Base-by-base conservation (phyloP, 2,797 vertebrate genomes). In the Arrhamphus sclerolepis region DNA sequence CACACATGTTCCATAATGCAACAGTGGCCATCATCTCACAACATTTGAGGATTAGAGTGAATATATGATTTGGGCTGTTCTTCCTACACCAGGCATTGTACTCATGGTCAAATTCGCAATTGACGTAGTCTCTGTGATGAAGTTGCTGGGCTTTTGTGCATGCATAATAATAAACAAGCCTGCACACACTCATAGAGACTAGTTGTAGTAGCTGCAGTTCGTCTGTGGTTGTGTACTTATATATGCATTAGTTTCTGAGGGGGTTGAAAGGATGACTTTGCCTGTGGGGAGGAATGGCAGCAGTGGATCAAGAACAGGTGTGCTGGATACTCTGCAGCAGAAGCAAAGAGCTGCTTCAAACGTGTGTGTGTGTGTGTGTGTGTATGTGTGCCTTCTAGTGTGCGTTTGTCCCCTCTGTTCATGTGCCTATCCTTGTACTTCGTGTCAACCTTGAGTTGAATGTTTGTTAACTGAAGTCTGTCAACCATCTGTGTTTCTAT, bases 181-280 rank as follows among this genome's bases (percentile, higher is more conserved):
- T 21, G 60, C 39, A 53, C 52, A 66, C 51, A 50, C 64, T 71
- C n/a, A 62, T 48, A 46, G 43, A 46, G 66, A 57, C 58, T 72
- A 49, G 56, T 67, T 77, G 77, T 59, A 72, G 73, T 72, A 81
- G 73, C 77, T 81, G 80, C 78, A 85, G 63, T 79, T 77, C 75
- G 62, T 83, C 78, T 81, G 80, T 79, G 80, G 66, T 73, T 81
- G 59, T 81, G 78, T 77, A 79, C 75, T 82, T 89, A 88, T 85
- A 73, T 87, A 86, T 92, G 89, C 85, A 88, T 87, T 89, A 76
- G 83, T 85, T 89, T 88, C 78, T 86, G 84, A 77, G 77, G 61
- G 75, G 72, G 80, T 88, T 87, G 83, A 91, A 90, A 90, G 84
- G 84, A 90, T 89, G 90, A 89, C 90, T 91, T 92, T 92, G 90